These are phyloP conservation scores for Avahi laniger DNA, from an alignment of 2,797 vertebrate genomes.

Conservation along the genomic window DNA sequence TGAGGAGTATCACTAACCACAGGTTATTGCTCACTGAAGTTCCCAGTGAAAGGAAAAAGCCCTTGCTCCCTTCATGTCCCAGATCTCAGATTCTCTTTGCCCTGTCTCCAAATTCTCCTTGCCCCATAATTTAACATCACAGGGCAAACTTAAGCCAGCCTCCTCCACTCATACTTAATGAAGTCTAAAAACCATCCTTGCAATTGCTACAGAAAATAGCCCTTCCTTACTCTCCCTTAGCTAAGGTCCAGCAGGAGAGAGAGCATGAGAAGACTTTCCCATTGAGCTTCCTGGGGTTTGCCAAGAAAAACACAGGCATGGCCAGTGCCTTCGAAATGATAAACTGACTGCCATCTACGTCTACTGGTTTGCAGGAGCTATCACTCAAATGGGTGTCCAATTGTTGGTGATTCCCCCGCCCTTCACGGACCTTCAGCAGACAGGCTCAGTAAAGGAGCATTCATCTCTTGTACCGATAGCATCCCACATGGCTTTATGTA, in stretches of 20 bases:
- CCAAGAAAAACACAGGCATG: conserved; percentile 72
- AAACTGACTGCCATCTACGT: conserved; percentile 76
- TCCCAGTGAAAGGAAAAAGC: not conserved
- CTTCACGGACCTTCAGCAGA: not conserved
- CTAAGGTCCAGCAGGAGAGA: conserved; percentile 63
- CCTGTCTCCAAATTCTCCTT: not conserved
- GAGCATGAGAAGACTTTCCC: conserved; percentile 68
- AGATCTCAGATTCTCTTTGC: not conserved
- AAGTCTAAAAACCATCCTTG: conserved; percentile 49
- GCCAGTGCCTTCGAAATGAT: conserved; percentile 75
- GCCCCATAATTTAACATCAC: not conserved
- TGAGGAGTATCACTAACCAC: not conserved
- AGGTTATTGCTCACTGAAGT: not conserved
- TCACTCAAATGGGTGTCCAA: conserved; percentile 73
- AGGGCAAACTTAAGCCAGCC: not conserved
- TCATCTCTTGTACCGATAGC: conserved; percentile 77
- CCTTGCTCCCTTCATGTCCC: not conserved
- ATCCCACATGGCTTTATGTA: conserved; percentile 75
- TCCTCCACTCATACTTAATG: conserved; percentile 42
- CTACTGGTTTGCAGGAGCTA: conserved; percentile 75
- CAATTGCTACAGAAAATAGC: conserved; percentile 57
- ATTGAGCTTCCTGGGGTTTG: conserved; percentile 64
- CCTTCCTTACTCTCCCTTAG: conserved; percentile 45
- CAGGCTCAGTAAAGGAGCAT: not conserved
- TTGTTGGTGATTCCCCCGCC: conserved; percentile 53